These are phyloP conservation scores for Bergia sp. DNA, from an alignment of 92 coral and sea anemone species.

Conservation along the genomic window DNA sequence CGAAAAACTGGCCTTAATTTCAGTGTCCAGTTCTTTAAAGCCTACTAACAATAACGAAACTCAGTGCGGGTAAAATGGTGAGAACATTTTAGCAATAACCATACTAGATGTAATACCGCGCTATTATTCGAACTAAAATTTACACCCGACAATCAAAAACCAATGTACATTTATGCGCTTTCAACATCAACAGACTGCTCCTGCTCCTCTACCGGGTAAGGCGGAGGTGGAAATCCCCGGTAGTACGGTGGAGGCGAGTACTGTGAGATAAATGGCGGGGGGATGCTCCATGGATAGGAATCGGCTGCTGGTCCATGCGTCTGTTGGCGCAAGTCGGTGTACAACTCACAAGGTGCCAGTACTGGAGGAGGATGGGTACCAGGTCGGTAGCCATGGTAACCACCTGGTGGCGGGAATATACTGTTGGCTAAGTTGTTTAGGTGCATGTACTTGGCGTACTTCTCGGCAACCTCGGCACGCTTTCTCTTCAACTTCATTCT, in stretches of 20 bases:
- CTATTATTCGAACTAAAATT: too few species aligned
- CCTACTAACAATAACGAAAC: too few species aligned
- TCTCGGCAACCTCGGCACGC: slow-evolving; percentile 44
- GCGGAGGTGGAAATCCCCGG: slow-evolving; percentile 45
- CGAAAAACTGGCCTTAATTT: too few species aligned
- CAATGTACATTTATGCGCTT: neutral
- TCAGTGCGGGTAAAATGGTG: too few species aligned
- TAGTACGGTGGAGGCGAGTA: slow-evolving; percentile 44
- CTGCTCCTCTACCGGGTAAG: slow-evolving; percentile 34
- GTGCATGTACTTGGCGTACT: slow-evolving; percentile 36
- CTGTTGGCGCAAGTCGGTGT: slow-evolving; percentile 45
- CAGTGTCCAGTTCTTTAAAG: too few species aligned
- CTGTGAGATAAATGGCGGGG: slow-evolving; percentile 6
- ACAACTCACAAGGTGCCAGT: slow-evolving; percentile 29
- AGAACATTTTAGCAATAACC: too few species aligned
- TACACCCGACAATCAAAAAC: neutral
- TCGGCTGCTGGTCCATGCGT: slow-evolving; percentile 41
- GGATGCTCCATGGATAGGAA: slow-evolving; percentile 11
- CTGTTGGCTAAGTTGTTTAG: slow-evolving; percentile 38
- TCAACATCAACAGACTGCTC: slow-evolving; percentile 11
- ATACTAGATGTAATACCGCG: too few species aligned
- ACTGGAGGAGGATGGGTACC: slow-evolving; percentile 25
- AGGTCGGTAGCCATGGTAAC: slow-evolving; percentile 25
- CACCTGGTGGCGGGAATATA: neutral
- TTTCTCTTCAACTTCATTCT: slow-evolving; percentile 41